These are phyloP conservation scores for Neostethus bicornis DNA, from an alignment of 2,797 vertebrate genomes.

Conservation along the genomic window DNA sequence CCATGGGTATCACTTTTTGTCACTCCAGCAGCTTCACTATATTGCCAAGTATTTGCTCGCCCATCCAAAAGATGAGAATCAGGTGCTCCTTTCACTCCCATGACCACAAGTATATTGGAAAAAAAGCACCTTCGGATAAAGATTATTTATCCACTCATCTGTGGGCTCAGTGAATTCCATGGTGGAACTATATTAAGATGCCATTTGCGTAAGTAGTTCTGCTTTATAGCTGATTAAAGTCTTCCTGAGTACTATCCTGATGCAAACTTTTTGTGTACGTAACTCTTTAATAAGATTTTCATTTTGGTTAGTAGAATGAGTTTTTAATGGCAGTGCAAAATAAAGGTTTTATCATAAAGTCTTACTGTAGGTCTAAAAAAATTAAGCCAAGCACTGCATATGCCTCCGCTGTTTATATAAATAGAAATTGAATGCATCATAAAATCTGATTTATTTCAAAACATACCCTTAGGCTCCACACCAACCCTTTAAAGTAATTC, in stretches of 20 bases:
- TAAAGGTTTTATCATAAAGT: neutral
- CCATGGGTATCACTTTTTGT: slow-evolving; percentile 3
- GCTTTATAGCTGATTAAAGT: too few species aligned
- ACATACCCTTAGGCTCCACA: slow-evolving; percentile 56
- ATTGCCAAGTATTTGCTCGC: too few species aligned
- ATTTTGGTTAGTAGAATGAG: neutral
- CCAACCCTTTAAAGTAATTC: slow-evolving; percentile 62
- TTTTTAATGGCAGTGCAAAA: neutral
- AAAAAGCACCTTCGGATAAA: too few species aligned
- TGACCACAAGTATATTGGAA: too few species aligned
- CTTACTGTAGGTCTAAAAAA: slow-evolving; percentile 23
- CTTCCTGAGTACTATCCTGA: neutral
- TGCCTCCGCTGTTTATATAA: slow-evolving; percentile 45
- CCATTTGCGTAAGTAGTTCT: too few species aligned
- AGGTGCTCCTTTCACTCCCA: too few species aligned
- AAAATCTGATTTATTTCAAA: slow-evolving; percentile 67
- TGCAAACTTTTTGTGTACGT: neutral
- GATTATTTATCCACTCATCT: too few species aligned
- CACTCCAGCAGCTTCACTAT: slow-evolving; percentile 1
- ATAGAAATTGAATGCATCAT: slow-evolving; percentile 40
- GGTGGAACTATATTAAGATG: too few species aligned
- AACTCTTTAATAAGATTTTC: too few species aligned
- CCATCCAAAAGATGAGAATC: too few species aligned
- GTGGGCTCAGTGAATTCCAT: too few species aligned
- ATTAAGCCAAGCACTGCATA: slow-evolving; percentile 14